Conservation (phyloP, 2,888 invertebrate genomes). For the Drosophila merina region DNA sequence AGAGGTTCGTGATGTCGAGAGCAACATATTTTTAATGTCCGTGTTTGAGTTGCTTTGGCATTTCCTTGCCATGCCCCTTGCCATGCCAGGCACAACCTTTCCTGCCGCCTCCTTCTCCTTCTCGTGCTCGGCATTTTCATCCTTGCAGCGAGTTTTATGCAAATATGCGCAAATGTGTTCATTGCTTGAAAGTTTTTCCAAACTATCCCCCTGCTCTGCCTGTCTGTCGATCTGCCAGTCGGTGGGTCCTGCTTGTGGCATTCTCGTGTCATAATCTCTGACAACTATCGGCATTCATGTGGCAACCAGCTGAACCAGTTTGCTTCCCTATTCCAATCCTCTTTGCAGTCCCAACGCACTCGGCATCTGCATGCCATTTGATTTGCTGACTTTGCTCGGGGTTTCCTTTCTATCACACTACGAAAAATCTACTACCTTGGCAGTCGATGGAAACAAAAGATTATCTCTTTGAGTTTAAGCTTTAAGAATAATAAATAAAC, state of each 20-base stretch:
- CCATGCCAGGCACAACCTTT: constrained; percentile 14
- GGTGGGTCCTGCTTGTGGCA: constrained; percentile 38
- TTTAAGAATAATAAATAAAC: neutral
- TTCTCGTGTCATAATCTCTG: constrained; percentile 76
- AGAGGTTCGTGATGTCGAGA: constrained; percentile 13
- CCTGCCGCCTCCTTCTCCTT: neutral
- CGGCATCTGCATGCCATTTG: constrained; percentile 59
- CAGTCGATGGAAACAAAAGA: neutral
- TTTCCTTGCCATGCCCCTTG: constrained; percentile 29
- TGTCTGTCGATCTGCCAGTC: constrained; percentile 8
- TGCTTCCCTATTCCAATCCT: constrained; percentile 12
- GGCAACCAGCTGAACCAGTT: constrained; percentile 44
- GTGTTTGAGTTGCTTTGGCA: constrained; percentile 46
- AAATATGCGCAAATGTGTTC: constrained; percentile 77
- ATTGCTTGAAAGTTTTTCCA: constrained; percentile 69
- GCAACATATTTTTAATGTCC: constrained; percentile 45
- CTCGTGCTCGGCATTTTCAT: constrained; percentile 2
- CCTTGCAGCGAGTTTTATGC: constrained; percentile 67
- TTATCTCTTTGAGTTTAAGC: neutral
- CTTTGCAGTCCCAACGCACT: constrained; percentile 38
- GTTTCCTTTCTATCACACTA: constrained; percentile 21
- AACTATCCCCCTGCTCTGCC: constrained; percentile 10
- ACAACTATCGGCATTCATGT: constrained; percentile 75
- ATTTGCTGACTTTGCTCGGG: constrained; percentile 59
- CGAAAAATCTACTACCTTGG: neutral